A percentile compares a stretch with the other conserved stretches of the same genome.
These are phyloP conservation scores for Clarias laeviceps DNA, from an alignment of 2,797 vertebrate species.

Conservation along the genomic window DNA sequence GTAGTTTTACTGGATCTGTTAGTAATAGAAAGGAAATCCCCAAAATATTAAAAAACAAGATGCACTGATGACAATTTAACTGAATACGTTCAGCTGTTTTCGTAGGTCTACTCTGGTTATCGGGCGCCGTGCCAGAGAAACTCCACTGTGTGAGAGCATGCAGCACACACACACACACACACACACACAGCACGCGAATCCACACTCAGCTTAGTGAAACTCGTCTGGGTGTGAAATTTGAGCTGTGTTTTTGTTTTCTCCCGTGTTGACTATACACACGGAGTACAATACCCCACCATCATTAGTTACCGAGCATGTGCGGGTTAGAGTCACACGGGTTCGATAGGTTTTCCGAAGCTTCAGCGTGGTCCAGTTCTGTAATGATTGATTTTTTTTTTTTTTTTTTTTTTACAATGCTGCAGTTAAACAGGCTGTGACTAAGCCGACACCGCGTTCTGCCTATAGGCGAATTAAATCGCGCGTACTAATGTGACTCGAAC, in stretches of 20 bases:
- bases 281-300: not conserved
- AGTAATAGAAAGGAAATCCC: not conserved
- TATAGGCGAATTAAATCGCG: constrained; percentile 17
- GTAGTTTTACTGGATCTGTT: not conserved
- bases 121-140: no score
- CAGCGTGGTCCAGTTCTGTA: not conserved
- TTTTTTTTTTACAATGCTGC: not conserved
- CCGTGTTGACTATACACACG: not conserved
- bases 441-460: not conserved
- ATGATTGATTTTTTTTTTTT: not conserved
- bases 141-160: not conserved
- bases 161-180: not conserved
- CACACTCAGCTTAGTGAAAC: not conserved
- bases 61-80: not conserved
- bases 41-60: not conserved
- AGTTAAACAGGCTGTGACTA: constrained; percentile 1
- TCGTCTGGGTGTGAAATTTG: constrained; percentile 1
- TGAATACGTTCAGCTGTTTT: not conserved
- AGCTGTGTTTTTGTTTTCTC: not conserved
- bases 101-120: not conserved
- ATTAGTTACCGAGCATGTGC: not conserved
- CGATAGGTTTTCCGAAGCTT: not conserved
- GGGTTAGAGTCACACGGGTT: not conserved
- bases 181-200: not conserved
- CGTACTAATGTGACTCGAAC: constrained; percentile 6